Conservation (phyloP, 1,140 invertebrate species). For the Bradynema listronoti region DNA sequence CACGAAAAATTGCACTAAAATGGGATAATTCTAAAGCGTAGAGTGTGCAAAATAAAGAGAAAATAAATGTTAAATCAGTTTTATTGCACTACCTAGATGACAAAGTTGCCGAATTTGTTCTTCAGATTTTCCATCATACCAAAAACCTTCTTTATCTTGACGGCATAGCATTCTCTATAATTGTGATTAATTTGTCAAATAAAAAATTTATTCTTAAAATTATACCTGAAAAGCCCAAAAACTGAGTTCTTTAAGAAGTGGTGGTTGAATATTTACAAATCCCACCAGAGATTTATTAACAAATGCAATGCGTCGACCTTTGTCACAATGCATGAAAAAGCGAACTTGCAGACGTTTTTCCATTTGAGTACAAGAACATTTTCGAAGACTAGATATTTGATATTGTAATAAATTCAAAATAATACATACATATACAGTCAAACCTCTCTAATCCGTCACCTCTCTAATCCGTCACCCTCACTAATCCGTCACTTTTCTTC, state of each 20-base stretch:
- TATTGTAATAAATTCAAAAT: not conserved
- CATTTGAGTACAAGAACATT: slow-evolving; percentile 6
- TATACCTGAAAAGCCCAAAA: slow-evolving; percentile 23
- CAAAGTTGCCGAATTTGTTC: slow-evolving; percentile 17
- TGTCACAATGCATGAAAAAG: slow-evolving; percentile 10
- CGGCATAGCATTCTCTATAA: not conserved
- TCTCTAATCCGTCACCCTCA: no score
- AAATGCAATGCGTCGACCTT: slow-evolving; percentile 13
- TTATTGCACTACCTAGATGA: no score
- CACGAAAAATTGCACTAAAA: no score
- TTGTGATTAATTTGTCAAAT: no score
- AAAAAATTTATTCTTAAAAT: no score
- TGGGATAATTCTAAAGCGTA: no score
- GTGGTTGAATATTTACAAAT: slow-evolving; percentile 21
- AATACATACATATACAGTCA: not conserved
- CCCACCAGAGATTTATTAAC: slow-evolving; percentile 20
- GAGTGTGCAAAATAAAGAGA: no score
- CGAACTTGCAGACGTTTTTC: slow-evolving; percentile 12
- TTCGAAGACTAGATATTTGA: slow-evolving; percentile 5
- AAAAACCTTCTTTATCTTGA: slow-evolving; percentile 1
- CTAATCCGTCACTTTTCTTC: no score
- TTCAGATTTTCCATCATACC: slow-evolving; percentile 17
- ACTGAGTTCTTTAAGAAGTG: slow-evolving; percentile 15
- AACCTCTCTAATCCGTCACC: not conserved
- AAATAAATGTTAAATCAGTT: no score